A percentile compares a stretch with the other conserved stretches of the same genome.
Conservation (phyloP, 2,888 invertebrate genomes). For the Melanostoma mellinum region DNA sequence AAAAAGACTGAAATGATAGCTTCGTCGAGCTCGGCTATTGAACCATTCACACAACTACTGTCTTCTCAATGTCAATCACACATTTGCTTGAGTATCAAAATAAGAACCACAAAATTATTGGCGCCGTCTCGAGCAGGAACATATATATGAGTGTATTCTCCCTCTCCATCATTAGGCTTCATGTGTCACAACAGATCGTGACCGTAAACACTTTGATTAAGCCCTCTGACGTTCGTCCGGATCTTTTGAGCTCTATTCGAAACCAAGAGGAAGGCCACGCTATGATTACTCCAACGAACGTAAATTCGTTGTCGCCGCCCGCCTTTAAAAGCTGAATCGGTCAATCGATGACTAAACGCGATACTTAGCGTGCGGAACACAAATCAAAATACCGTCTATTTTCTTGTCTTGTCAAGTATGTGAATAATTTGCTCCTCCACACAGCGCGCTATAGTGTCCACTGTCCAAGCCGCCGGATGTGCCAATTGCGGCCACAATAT, state of each 20-base stretch:
- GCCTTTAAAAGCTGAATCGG: constrained; percentile 49
- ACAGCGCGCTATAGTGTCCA: constrained; percentile 1
- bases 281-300: constrained; percentile 45
- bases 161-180: constrained; percentile 22
- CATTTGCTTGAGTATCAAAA: constrained; percentile 55
- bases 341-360: constrained; percentile 64
- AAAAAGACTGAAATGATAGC: constrained; percentile 5
- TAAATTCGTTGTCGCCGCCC: neutral
- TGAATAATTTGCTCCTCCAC: constrained; percentile 51
- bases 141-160: neutral
- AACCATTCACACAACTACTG: constrained; percentile 16
- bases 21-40: constrained; percentile 12
- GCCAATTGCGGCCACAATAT: constrained; percentile 69
- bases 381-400: constrained; percentile 67
- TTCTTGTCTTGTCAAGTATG: constrained; percentile 44
- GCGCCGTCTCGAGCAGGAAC: constrained; percentile 59
- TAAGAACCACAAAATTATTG: constrained; percentile 62
- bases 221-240: constrained; percentile 43
- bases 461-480: constrained; percentile 56
- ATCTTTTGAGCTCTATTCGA: constrained; percentile 18
- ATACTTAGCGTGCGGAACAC: constrained; percentile 62
- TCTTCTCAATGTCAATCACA: constrained; percentile 60
- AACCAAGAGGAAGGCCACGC: constrained; percentile 31
- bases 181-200: constrained; percentile 65
- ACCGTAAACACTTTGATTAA: constrained; percentile 69